These are phyloP conservation scores for Pangasius krempfi DNA, from an alignment of 2,797 vertebrate genomes.

Conservation along the genomic window DNA sequence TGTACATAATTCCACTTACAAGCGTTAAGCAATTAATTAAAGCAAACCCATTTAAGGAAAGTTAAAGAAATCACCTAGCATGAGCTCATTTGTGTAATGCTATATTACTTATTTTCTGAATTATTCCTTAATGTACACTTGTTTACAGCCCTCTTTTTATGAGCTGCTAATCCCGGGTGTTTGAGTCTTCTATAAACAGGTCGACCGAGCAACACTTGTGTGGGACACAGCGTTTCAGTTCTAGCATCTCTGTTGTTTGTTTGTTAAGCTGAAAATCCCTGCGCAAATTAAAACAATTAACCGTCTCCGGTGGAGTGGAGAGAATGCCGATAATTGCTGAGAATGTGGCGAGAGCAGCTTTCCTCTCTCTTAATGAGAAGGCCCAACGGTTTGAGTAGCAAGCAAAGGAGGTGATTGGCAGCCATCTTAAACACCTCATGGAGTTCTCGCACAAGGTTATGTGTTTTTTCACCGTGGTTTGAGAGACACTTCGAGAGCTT, in stretches of 20 bases:
- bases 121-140: not conserved
- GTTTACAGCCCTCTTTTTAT: not conserved
- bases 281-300: constrained; percentile 53
- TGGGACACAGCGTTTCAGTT: not conserved
- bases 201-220: not conserved
- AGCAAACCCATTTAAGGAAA: not conserved
- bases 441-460: not conserved
- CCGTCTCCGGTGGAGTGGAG: constrained; percentile 28
- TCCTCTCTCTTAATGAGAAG: constrained; percentile 45
- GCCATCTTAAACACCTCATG: not conserved
- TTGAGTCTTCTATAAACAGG: not conserved
- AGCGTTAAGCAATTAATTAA: not conserved
- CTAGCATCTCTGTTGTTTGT: constrained; percentile 39
- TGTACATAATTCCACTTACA: not conserved
- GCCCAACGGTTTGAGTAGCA: not conserved
- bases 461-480: not conserved
- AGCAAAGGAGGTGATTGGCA: not conserved
- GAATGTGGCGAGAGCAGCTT: constrained; percentile 29
- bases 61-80: too few relatives aligned
- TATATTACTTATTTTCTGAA: not conserved
- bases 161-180: not conserved
- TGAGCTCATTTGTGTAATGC: not conserved
- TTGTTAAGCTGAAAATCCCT: constrained; percentile 39
- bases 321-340: constrained; percentile 46
- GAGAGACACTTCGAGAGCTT: too few relatives aligned